These are phyloP conservation scores for Amphiprion percula DNA, from an alignment of 2,113 vertebrate genomes.

Conservation along the genomic window DNA sequence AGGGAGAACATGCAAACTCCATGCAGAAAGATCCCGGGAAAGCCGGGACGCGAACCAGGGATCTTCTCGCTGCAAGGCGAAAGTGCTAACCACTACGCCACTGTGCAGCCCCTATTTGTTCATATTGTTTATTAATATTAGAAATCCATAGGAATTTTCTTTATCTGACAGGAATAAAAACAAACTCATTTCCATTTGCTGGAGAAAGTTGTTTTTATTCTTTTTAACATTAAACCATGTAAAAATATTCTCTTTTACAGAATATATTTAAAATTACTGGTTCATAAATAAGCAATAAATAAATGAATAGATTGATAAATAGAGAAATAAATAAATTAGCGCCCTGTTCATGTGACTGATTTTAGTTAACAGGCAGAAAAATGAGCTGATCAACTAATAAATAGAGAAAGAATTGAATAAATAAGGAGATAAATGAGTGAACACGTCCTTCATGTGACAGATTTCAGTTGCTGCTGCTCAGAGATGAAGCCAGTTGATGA, in stretches of 20 bases:
- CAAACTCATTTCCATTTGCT: background rate
- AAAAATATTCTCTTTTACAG: background rate
- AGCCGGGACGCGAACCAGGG: too few species aligned
- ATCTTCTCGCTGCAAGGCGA: too few species aligned
- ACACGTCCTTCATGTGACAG: background rate
- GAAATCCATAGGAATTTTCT: background rate
- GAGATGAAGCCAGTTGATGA: conserved; percentile 50
- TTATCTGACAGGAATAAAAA: conserved; percentile 17
- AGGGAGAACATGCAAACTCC: too few species aligned
- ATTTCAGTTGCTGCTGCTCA: conserved; percentile 3
- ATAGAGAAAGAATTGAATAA: too few species aligned
- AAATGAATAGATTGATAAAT: too few species aligned
- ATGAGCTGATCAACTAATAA: too few species aligned
- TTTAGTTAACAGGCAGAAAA: too few species aligned
- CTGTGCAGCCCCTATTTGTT: too few species aligned
- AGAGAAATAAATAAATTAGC: background rate
- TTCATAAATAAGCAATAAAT: background rate
- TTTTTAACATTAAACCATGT: too few species aligned
- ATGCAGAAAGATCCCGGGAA: too few species aligned
- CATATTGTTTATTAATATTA: background rate
- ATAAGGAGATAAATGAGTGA: background rate
- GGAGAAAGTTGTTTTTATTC: conserved; percentile 12
- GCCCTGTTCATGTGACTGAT: too few species aligned
- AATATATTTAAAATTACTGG: background rate
- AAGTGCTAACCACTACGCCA: too few species aligned